Evolutionary conservation across 2,888 invertebrate genomes (phyloP), one percentile per base, ranked within the genome.

Genomic region (Ochropacha duplaris): DNA sequence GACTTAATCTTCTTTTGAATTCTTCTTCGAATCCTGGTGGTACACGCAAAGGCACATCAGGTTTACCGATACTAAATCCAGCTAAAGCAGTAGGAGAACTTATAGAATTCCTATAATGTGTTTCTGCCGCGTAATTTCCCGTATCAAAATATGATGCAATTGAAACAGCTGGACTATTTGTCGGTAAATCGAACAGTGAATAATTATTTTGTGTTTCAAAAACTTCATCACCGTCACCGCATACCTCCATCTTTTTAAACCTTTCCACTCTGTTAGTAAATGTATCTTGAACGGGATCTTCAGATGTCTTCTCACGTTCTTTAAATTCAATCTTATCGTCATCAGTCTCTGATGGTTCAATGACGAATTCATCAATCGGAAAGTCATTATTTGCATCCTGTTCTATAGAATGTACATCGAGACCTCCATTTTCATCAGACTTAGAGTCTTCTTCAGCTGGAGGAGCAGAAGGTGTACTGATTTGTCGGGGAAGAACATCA

Each of bases 121-220:
- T 83, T 54, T 92, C 92, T 12, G 79, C 92, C 0, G 92, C 92
- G 64, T 87, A 92, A 58, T 92, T 92, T 1, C 92, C 92, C 0
- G 92, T 92, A 57, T 92, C 92, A 34, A 92, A 92, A 65, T 92
- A 92, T 0, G 92, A 92, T 5, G 89, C 85, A 68, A 91, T 86
- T 6, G 82, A 79, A 19, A 86, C 73, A 0, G 83, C 78, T 19
- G 86, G 84, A 57, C 78, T 84, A 0, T 74, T 60, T 14, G 75
- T 72, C 2, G 73, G 70, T 8, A 76, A 50, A 22, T 72, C 64
- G 31, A 72, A 65, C 3, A 65, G 58, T 11, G 58, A 55, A 44
- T 59, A 55, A 34, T 59, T 68, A 55, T 68, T 70, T 6, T 65
- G 64, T 5, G 57, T 52, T 36, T 68, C 71, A 51, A 57, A 60